Conservation (phyloP, 2,888 invertebrate species). For the Drosophila pegasa region DNA sequence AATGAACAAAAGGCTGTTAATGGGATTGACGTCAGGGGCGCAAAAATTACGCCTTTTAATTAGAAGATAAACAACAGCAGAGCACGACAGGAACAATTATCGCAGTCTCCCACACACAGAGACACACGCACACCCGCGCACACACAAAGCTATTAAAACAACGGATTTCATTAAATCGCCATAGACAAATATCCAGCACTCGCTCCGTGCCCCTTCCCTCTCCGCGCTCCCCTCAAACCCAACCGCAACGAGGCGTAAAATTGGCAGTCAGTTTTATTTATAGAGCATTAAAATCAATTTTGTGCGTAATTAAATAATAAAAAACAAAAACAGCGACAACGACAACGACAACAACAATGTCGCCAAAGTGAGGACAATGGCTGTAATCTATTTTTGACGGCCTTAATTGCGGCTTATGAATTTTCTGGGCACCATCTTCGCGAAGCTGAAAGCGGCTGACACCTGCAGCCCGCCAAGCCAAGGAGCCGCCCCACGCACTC, state of each 20-base stretch:
- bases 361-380: constrained; percentile 13
- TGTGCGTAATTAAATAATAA: constrained; percentile 65
- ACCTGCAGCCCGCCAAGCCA: constrained; percentile 7
- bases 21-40: constrained; percentile 63
- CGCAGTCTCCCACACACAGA: neutral
- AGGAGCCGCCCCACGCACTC: neutral
- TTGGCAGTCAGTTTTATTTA: constrained; percentile 70
- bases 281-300: constrained; percentile 78
- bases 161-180: constrained; percentile 69
- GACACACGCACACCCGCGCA: neutral
- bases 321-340: constrained; percentile 28
- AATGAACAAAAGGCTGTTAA: constrained; percentile 46
- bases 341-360: constrained; percentile 18
- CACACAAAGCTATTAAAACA: constrained; percentile 34
- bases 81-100: constrained; percentile 46
- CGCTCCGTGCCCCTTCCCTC: neutral
- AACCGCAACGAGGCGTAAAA: constrained; percentile 54
- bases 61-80: constrained; percentile 53
- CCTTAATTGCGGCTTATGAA: constrained; percentile 50
- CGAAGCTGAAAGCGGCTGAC: neutral
- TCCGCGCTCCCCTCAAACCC: neutral
- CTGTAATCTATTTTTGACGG: constrained; percentile 59
- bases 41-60: constrained; percentile 71
- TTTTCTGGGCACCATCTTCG: constrained; percentile 27
- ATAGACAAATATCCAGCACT: constrained; percentile 37